A percentile compares a stretch with the other conserved stretches of the same genome.
Evolutionary conservation across 2,113 vertebrate genomes (phyloP).

Genomic region (Gorilla gorilla): DNA sequence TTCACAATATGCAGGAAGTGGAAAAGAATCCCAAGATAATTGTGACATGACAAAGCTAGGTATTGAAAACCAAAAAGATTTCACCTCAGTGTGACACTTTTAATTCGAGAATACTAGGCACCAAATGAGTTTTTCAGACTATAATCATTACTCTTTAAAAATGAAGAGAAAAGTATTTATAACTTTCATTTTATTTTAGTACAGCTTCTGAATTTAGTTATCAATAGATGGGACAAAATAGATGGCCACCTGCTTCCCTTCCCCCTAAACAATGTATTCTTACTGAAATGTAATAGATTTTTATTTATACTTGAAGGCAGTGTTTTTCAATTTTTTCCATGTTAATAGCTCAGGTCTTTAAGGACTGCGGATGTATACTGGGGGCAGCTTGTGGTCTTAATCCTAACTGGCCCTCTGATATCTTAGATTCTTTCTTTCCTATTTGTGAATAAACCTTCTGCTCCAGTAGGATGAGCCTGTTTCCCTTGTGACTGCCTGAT

Average conservation of each 20-base stretch:
- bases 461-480: slow-evolving; percentile 45
- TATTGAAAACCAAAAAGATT: neutral
- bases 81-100: neutral
- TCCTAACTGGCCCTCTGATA: neutral
- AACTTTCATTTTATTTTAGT: neutral
- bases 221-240: neutral
- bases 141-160: neutral
- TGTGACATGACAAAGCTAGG: neutral
- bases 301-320: neutral
- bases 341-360: neutral
- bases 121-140: neutral
- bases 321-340: neutral
- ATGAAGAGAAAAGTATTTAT: neutral
- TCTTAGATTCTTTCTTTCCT: slow-evolving; percentile 5
- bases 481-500: slow-evolving; percentile 63
- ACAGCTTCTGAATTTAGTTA: neutral
- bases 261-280: neutral
- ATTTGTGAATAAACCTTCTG: neutral
- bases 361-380: neutral
- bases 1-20: neutral
- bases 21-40: neutral
- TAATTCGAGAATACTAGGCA: neutral
- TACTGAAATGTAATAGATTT: neutral
- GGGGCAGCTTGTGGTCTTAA: neutral
- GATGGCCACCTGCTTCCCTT: neutral